phyloP scores from a whole-genome alignment of 2,113 vertebrate species.

The Rhizomys pruinosus region DNA sequence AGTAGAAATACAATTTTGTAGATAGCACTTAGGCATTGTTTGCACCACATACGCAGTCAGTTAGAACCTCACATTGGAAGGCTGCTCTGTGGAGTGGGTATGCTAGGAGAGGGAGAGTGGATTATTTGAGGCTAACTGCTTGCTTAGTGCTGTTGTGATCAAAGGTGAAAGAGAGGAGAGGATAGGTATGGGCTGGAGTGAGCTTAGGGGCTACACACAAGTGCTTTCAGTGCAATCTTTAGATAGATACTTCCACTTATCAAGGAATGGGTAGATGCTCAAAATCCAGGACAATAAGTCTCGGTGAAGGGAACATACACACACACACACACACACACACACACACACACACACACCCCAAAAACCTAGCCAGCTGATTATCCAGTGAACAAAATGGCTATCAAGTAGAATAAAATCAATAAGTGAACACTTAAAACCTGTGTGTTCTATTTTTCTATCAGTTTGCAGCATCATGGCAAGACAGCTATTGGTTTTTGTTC shows the following conservation, averaged over 20 bases:
- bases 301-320: neutral
- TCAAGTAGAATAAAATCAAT: slow-evolving; percentile 15
- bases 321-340: neutral
- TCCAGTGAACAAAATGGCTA: neutral
- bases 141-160: neutral
- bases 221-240: neutral
- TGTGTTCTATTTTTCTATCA: neutral
- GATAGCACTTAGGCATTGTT: neutral
- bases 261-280: neutral
- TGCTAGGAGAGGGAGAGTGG: neutral
- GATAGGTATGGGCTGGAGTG: neutral
- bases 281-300: slow-evolving; percentile 3
- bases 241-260: neutral
- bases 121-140: neutral
- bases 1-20: slow-evolving; percentile 33
- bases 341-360: neutral
- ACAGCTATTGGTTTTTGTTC: neutral
- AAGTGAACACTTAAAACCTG: neutral
- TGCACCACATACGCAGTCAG: neutral
- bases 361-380: too few relatives aligned
- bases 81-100: neutral
- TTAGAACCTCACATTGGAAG: neutral
- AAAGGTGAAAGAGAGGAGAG: neutral
- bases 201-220: neutral
- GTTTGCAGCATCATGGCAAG: neutral